A percentile compares a stretch with the other conserved stretches of the same genome.
These are phyloP conservation scores for Diadophis punctatus DNA, from an alignment of 2,113 vertebrate species.

Conservation along the genomic window DNA sequence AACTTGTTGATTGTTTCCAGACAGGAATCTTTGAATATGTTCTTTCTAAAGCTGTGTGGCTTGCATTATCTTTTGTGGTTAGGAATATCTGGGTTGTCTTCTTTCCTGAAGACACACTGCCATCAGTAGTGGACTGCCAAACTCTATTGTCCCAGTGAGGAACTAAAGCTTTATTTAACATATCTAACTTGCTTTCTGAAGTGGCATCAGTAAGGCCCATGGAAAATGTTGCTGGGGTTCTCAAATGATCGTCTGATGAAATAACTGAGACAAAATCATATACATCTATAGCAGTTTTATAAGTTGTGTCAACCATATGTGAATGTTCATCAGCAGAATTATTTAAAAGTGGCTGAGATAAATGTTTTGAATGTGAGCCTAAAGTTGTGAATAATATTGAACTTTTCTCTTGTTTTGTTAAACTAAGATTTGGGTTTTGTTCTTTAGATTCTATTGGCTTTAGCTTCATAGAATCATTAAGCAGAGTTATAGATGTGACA, in stretches of 20 bases:
- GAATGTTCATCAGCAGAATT: constrained; percentile 19
- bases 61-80: constrained; percentile 41
- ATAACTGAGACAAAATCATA: background rate
- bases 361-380: constrained; percentile 12
- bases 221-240: background rate
- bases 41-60: constrained; percentile 28
- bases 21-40: constrained; percentile 13
- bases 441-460: background rate
- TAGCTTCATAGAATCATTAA: background rate
- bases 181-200: constrained; percentile 21
- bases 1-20: constrained; percentile 38
- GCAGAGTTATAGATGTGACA: background rate
- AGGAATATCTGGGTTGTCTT: background rate
- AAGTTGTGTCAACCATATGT: background rate
- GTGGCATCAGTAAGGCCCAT: background rate
- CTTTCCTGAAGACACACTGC: constrained; percentile 26
- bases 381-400: background rate
- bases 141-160: constrained; percentile 32
- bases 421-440: background rate
- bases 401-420: constrained; percentile 21
- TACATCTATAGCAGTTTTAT: rapidly evolving
- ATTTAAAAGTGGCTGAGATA: constrained; percentile 6
- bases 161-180: constrained; percentile 37
- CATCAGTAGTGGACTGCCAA: constrained; percentile 23
- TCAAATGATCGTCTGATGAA: background rate